Conservation (phyloP, 1,140 invertebrate genomes). For the Drosophila melanica region DNA sequence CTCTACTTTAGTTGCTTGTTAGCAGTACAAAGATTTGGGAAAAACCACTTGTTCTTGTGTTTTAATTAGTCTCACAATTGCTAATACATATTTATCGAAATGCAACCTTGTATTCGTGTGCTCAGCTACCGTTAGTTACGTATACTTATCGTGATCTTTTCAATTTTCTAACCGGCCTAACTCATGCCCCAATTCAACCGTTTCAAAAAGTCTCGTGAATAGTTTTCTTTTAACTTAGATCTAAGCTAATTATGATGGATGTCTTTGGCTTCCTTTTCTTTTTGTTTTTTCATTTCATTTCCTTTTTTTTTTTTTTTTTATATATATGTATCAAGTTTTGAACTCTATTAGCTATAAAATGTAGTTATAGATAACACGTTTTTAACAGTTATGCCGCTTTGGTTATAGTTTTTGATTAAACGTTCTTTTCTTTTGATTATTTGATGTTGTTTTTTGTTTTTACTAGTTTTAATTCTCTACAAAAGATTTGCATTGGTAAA, state of each 20-base stretch:
- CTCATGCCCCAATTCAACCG: conserved; percentile 59
- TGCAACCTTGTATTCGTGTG: conserved; percentile 59
- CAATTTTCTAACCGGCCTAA: conserved; percentile 16
- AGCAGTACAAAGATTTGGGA: conserved; percentile 73
- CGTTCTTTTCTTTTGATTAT: conserved; percentile 67
- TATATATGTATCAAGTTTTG: conserved; percentile 34
- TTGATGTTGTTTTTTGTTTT: conserved; percentile 22
- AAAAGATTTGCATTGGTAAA: conserved; percentile 72
- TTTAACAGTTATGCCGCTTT: conserved; percentile 65
- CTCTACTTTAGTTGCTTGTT: conserved; percentile 46
- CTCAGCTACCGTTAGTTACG: conserved; percentile 72
- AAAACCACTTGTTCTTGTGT: conserved; percentile 58
- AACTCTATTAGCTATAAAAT: conserved; percentile 65
- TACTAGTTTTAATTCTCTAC: conserved; percentile 62
- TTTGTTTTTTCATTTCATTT: conserved; percentile 14
- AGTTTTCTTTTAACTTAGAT: conserved; percentile 63
- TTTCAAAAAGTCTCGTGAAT: conserved; percentile 74
- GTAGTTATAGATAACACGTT: conserved; percentile 60
- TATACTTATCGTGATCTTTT: conserved; percentile 65
- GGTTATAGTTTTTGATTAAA: conserved; percentile 74
- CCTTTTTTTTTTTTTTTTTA: conserved; percentile 31
- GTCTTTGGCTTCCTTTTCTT: conserved; percentile 69
- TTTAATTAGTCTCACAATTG: conserved; percentile 73
- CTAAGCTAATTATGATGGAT: conserved; percentile 61
- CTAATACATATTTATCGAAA: conserved; percentile 71